Base-by-base conservation (phyloP, 2,888 invertebrate species). In the Aporophyla nigra region DNA sequence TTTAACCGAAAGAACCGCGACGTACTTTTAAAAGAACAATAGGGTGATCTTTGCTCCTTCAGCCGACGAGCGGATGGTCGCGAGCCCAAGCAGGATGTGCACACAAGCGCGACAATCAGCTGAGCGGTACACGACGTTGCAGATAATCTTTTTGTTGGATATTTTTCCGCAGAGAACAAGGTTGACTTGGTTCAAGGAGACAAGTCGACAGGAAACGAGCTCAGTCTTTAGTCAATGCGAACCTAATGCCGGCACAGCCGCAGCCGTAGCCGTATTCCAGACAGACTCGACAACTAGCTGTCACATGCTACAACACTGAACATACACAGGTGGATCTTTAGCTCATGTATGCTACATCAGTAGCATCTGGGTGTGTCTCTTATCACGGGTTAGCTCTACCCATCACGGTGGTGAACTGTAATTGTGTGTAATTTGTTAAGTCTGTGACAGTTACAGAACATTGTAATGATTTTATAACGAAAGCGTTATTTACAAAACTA, bases 61-160 rank as follows among this genome's bases (percentile, higher is more conserved):
- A 46, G 9, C 21, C 21, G n/a, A n/a, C 40, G 19, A 46, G 71
- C 21, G 70, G 46, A 19, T n/a, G 46, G 49, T 14, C 16, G 51
- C 40, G 59, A 43, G 33, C 16, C 14, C 9, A 40, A 43, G 16
- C 49, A 54, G n/a, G 51, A 40, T 6, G 53, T 33, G 14, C 46
- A 21, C 27, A 71, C 78, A 78, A 67, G 51, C 54, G 51, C 16
- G 27, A 58, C 63, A 79, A 72, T 78, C 68, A 72, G 53, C 53
- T n/a, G 58, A 78, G 33, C 14, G 67, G 6, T 67, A 46, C 14
- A 16, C 40, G 19, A 33, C 46, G 14, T 9, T 4, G 63, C 33
- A 14, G 70, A 54, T 61, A 70, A 74, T 40, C 46, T 65, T 21
- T 65, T 33, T 69, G 46, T 59, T 21, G 16, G 6, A 71, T 16